Evolutionary conservation across 2,113 vertebrate species (phyloP), one percentile per base, ranked within the genome.

Genomic region (Boulengeromyrus knoepffleri): DNA sequence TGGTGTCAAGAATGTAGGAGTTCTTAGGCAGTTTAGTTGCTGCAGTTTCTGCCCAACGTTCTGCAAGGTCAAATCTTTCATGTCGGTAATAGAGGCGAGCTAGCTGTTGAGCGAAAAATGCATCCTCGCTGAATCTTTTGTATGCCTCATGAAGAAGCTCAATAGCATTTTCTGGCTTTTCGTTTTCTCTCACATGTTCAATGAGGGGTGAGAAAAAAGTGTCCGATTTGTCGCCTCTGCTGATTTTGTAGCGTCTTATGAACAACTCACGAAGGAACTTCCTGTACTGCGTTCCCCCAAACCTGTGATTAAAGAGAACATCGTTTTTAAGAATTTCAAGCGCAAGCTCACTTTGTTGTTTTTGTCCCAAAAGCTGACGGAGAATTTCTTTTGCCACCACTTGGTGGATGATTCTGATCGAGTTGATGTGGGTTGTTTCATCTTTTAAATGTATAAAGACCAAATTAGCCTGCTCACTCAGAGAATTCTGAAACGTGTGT

Each of bases 51-150:
- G 94, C 96, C 92, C 96, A 96, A 0, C 91, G 0, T 70, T 93
- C n/a, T 0, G 96, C 74, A 93, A 96, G 96, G 46, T 92, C 95
- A 52, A 52, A 52, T 52, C 17, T 15, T 24, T 93, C 88, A 0
- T 95, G 50, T 24, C 12, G 93, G 85, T 95, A 94, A 89, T 95
- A 93, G 19, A 96, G 90, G 3, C 96, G 92, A 6, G 95, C 96
- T 52, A 97, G 94, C 39, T 96, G 96, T 90, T 97, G 96, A 53
- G 96, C 96, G 2, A 96, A 94, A 39, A 27, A 90, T 0, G 96
- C 31, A 91, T 96, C 94, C 90, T 94, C 93, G 53, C 93, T 93
- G 2, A 96, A 93, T 77, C 0, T 21, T 0, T 93, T 91, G 53
- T 95, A 96, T 0, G 95, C 95, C 86, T 92, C 90, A 93, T 93